Evolutionary conservation across 2,888 invertebrate genomes (phyloP), one percentile per base, ranked within the genome.

Genomic region (Schizotus pectinicornis): DNA sequence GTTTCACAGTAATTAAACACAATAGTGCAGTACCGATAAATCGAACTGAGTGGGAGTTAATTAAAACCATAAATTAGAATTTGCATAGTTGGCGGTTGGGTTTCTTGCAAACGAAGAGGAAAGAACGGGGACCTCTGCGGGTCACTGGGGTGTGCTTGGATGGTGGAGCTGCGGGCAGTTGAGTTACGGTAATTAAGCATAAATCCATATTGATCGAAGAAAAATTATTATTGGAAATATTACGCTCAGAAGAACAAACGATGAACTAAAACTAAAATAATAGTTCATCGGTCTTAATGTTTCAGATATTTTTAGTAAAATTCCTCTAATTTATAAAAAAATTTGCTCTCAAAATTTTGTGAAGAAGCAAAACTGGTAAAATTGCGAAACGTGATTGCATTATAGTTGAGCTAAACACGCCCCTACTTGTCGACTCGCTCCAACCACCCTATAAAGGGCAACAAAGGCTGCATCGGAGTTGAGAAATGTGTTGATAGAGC

Each of bases 31-130:
- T 42, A 42, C 42, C 30, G 13, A 43, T 43, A 43, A 43, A 43
- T 43, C 22, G 43, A 43, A 43, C 31, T 13, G 43, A 30, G 43
- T 43, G 13, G 43, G 43, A 43, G 43, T 43, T 43, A 43, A 43
- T 43, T 43, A 43, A 43, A 43, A 43, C 43, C 22, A 42, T 42
- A 42, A 43, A 43, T 43, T 43, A 43, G 33, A 43, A 43, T 43
- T 43, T 32, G 30, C 43, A 43, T 43, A 38, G 43, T 43, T 43
- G n/a, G 31, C 33, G 43, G 31, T 11, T 3, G 7, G 13, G 14
- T 9, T 8, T n/a, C 8, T 43, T n/a, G 8, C n/a, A 1, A 7
- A 12, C 31, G 22, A 5, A 7, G 22, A 22, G n/a, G 11, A 7
- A 43, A 43, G 11, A 11, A 43, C 22, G 7, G 42, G 7, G 12